These are phyloP conservation scores for Periplaneta americana DNA, from an alignment of 1,140 invertebrate species.

Conservation along the genomic window DNA sequence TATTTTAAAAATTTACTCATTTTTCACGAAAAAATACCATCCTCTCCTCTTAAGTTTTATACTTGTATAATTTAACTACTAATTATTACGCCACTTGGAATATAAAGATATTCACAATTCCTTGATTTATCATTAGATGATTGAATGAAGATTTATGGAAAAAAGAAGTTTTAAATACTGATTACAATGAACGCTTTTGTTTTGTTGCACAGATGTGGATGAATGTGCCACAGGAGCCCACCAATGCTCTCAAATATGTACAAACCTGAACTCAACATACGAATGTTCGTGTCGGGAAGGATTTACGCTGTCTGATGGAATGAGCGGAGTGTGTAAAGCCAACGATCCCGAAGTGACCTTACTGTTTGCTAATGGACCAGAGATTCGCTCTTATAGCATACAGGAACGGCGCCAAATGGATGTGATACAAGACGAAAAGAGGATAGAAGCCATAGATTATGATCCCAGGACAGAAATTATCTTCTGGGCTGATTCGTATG, in stretches of 20 bases:
- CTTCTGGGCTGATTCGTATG: constrained; percentile 89
- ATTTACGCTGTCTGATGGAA: constrained; percentile 65
- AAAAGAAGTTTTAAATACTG: background rate
- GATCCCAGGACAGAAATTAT: constrained; percentile 74
- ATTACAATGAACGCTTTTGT: background rate
- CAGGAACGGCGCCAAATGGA: constrained; percentile 62
- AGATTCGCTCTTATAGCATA: constrained; percentile 71
- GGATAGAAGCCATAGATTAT: constrained; percentile 85
- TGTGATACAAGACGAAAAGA: constrained; percentile 74
- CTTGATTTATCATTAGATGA: no score
- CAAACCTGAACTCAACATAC: constrained; percentile 87
- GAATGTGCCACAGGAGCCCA: constrained; percentile 81
- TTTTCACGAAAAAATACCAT: no score
- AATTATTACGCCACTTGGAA: no score
- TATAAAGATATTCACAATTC: no score
- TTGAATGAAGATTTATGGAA: no score
- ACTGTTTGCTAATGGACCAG: constrained; percentile 65
- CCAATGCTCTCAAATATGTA: constrained; percentile 87
- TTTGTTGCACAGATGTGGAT: constrained; percentile 64
- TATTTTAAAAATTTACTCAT: no score
- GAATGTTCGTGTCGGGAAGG: constrained; percentile 81
- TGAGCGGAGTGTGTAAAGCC: constrained; percentile 77
- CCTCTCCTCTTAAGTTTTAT: no score
- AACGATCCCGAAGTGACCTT: constrained; percentile 54
- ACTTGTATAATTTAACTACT: no score